Conservation (phyloP, 2,888 invertebrate species). For the Drosophila recens region DNA sequence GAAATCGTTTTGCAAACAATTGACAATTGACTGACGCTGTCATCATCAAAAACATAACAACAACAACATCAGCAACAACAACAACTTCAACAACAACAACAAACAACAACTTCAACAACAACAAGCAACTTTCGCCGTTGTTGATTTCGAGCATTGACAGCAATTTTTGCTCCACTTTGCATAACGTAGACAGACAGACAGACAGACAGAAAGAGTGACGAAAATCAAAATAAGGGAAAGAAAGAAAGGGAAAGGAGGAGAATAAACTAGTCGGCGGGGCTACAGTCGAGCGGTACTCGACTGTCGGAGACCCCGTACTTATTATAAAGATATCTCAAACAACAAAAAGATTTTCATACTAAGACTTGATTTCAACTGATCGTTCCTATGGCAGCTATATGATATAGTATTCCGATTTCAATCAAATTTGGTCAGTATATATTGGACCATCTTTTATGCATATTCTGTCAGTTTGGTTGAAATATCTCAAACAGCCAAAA, state of each 20-base stretch:
- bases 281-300: too few species aligned
- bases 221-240: not conserved
- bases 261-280: too few species aligned
- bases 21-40: constrained; percentile 47
- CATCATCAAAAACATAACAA: constrained; percentile 36
- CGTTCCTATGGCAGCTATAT: too few species aligned
- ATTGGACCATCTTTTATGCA: too few species aligned
- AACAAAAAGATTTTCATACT: too few species aligned
- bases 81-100: not conserved
- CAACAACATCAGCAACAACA: not conserved
- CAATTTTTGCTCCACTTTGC: constrained; percentile 59
- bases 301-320: too few species aligned
- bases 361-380: too few species aligned
- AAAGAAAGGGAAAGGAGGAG: not conserved
- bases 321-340: too few species aligned
- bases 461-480: too few species aligned
- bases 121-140: constrained; percentile 50
- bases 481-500: too few species aligned
- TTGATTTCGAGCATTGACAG: constrained; percentile 52
- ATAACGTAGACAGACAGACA: constrained; percentile 9
- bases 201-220: constrained; percentile 7
- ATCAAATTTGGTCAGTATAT: too few species aligned
- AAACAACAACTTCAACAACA: constrained; percentile 11
- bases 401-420: too few species aligned
- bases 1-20: constrained; percentile 44